Percentiles rank a stretch among this genome's conserved stretches.
These are phyloP conservation scores for Promerops cafer DNA, from an alignment of 2,113 vertebrate genomes.

Conservation along the genomic window DNA sequence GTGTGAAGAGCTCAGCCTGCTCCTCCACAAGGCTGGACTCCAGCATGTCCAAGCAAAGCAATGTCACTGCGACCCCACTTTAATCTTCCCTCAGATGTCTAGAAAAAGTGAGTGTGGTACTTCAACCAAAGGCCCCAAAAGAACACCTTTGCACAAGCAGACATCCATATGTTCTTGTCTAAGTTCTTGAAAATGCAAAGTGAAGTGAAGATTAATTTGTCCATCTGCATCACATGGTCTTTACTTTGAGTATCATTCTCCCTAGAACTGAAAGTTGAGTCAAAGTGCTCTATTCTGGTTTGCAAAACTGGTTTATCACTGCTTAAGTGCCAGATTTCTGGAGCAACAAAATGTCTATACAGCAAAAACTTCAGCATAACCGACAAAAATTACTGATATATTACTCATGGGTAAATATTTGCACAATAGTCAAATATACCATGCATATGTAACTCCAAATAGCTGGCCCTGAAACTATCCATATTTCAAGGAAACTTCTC, in stretches of 20 bases:
- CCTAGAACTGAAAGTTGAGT: background rate
- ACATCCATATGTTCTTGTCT: background rate
- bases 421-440: background rate
- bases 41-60: background rate
- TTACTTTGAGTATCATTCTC: background rate
- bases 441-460: background rate
- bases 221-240: background rate
- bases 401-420: constrained; percentile 34
- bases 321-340: background rate
- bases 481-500: constrained; percentile 8
- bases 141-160: background rate
- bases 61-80: background rate
- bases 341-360: background rate
- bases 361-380: background rate
- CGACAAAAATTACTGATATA: background rate
- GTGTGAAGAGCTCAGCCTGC: background rate
- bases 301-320: background rate
- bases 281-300: background rate
- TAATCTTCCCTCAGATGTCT: background rate
- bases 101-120: background rate
- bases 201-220: background rate
- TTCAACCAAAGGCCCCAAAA: background rate
- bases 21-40: background rate
- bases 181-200: background rate
- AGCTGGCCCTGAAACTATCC: background rate